Evolutionary conservation across 2,113 vertebrate genomes (phyloP).

Genomic region (Bagarius yarrelli): DNA sequence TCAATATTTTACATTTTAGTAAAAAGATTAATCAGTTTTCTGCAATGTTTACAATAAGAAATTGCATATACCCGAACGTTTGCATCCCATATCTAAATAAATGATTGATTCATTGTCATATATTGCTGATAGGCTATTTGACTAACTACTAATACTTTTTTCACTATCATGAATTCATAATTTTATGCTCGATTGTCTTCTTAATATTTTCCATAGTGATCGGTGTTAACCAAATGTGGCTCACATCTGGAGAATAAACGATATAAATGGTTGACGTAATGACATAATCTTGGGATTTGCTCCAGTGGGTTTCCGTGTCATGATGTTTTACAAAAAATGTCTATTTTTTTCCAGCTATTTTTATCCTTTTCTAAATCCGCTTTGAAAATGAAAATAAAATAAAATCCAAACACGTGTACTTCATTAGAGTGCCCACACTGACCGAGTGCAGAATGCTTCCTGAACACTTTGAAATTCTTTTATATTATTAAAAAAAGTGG

Average conservation of each 20-base stretch:
- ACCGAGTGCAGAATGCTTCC: conserved; percentile 73
- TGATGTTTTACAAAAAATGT: conserved; percentile 80
- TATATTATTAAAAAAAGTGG: conserved; percentile 85
- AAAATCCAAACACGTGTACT: conserved; percentile 44
- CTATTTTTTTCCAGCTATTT: conserved; percentile 68
- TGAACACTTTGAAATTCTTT: conserved; percentile 69
- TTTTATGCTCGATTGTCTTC: conserved; percentile 72
- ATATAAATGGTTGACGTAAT: conserved; percentile 49
- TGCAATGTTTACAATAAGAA: conserved; percentile 72
- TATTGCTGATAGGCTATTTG: conserved; percentile 73
- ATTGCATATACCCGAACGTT: conserved; percentile 80
- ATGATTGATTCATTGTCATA: conserved; percentile 65
- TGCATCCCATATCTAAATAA: conserved; percentile 73
- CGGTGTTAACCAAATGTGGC: conserved; percentile 42
- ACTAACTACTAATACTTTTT: conserved; percentile 57
- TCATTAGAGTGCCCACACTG: conserved; percentile 72
- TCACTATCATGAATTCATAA: conserved; percentile 56
- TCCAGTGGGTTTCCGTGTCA: conserved; percentile 88
- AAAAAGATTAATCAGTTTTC: conserved; percentile 72
- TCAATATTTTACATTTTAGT: conserved; percentile 70
- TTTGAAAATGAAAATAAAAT: conserved; percentile 22
- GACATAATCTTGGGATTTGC: conserved; percentile 73
- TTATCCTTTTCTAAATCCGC: conserved; percentile 67
- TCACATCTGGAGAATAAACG: conserved; percentile 50
- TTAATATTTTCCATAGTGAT: conserved; percentile 58